Evolutionary conservation across 1,140 invertebrate genomes (phyloP), one percentile per base, ranked within the genome.

Genomic region (Leptonema lineaticorne): DNA sequence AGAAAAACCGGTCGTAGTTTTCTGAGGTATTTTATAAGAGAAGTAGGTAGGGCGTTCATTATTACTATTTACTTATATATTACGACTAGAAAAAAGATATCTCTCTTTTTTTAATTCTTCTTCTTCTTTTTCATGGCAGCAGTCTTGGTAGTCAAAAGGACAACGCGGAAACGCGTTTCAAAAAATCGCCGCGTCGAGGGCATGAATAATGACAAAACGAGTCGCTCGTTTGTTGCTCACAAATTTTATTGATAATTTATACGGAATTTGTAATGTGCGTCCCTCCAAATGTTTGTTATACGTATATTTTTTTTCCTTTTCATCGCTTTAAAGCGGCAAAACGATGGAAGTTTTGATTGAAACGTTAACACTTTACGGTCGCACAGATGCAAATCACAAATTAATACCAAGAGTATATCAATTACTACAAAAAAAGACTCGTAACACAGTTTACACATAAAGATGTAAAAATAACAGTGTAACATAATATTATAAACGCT

Each of bases 21-120:
- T 41, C 22, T 7, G 14, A 53, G 50, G 50, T 26, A 53, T n/a
- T n/a, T n/a, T n/a, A n/a, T 53, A 53, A 24, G 50, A 22, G 50
- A 26, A 14, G 20, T 24, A 14, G 27, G 50, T 53, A 53, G 50
- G 50, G 50, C 50, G 27, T 53, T 53, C 50, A 53, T 53, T 53
- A 26, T 14, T 22, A 50, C 46, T 50, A 5, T 16, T 50, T 50
- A 6, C n/a, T n/a, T n/a, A 33, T 33, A 33, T 5, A 33, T n/a
- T 41, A 41, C 8, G 50, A 22, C 11, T 9, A 26, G 37, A 53
- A 53, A 53, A 53, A 53, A 53, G 50, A 53, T 11, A 24, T 53
- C 27, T 53, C n/a, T n/a, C n/a, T n/a, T n/a, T n/a, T n/a, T n/a
- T n/a, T n/a, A n/a, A n/a, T n/a, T n/a, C n/a, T n/a, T n/a, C n/a